Evolutionary conservation across 2,797 vertebrate species (phyloP), one percentile per base, ranked within the genome.

Genomic region (Xenopus petersii): DNA sequence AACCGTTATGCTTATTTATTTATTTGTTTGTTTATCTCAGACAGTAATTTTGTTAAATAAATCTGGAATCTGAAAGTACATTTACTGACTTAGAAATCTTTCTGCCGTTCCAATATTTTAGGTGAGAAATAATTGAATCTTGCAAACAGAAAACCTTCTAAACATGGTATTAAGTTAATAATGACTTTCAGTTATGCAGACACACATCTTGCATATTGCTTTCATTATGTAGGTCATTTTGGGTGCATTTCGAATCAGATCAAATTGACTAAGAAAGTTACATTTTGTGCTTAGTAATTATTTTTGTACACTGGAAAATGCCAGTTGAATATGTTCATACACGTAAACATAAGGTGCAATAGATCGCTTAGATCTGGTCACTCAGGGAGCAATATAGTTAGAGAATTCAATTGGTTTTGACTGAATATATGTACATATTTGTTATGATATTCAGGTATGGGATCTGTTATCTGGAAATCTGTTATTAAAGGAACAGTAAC

Each of bases 101-200:
- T 65, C 71, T 60, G 26, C 46, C 47, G 24, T 68, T 69, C 46
- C 49, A 26, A 59, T 74, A 65, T 79, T 70, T 64, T n/a, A 78
- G 42, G 51, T 5, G 17, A 58, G 54, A 73, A 74, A 59, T 64
- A 73, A 65, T 74, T 64, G 61, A 65, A 65, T 70, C 55, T 70
- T 60, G 70, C 26, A 49, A 64, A 59, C 54, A 36, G 36, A 26
- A 15, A 54, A 54, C 55, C 65, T 58, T 30, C 42, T 70, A 73
- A 63, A 78, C 68, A 74, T 74, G 56, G 65, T 79, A 78, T 73
- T 33, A 64, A 51, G 60, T 65, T 56, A 64, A 61, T 73, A 79
- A 79, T 74, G 70, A 65, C 60, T 74, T 73, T 64, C 66, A 26
- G 64, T 49, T 70, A 70, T 70, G 61, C 71, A 66, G 71, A 68